Base-by-base conservation (phyloP, 2,113 vertebrate genomes). In the Thamnaconus septentrionalis region DNA sequence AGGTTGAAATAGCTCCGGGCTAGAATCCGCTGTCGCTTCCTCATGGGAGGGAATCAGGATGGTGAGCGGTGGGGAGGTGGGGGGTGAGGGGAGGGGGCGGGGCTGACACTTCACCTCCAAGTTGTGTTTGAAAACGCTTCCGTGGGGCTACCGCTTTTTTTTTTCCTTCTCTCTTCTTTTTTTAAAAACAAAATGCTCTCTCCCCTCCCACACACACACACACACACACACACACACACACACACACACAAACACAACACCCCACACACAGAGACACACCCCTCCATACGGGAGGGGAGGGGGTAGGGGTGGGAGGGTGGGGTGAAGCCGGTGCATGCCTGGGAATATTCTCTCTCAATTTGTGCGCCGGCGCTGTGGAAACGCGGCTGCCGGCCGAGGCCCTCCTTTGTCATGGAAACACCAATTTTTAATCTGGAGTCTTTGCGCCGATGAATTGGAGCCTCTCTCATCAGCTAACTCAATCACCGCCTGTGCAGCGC, bases 391-490 rank as follows among this genome's bases (percentile, higher is more conserved):
- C 63, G 77, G 80, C 69, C 49, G 73, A 85, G 81, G 81, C 80
- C 83, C 69, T 78, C 66, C 84, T 90, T 87, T 85, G 88, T 89
- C 88, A 89, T 90, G 85, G 87, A 88, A 88, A 90, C 85, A 81
- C 82, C 83, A 81, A 82, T 90, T 84, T 85, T 88, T 87, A 81
- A 85, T 85, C 77, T 68, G 3, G 67, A 62, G 64, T 83, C 72
- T 69, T 86, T 70, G 71, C 81, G 74, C 66, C 56, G 64, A 73
- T 73, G 73, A 69, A 81, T 81, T 61, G 57, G 41, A 74, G 71
- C 60, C 73, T 65, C 71, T 86, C 71, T 65, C 57, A 70, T 48
- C 41, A 18, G 62, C 71, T 78, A 82, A 87, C 76, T 56, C 76
- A 69, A 60, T 78, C 52, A 58, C 71, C 58, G 66, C 68, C 66